Evolutionary conservation across 1,140 invertebrate species (phyloP).

Genomic region (Oedothorax gibbosus): DNA sequence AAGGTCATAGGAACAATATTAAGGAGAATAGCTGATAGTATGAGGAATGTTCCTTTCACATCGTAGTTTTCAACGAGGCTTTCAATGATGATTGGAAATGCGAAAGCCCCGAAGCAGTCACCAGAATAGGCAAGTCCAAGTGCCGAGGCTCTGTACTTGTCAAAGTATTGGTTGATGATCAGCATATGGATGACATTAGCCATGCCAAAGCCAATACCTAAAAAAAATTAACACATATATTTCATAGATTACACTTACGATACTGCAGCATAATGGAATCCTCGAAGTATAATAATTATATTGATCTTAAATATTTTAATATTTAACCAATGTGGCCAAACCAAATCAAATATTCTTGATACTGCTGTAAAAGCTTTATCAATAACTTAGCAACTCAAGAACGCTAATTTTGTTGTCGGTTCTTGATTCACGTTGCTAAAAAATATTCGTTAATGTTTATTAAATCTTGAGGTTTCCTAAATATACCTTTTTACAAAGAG

Average conservation of each 20-base stretch:
- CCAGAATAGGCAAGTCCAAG: constrained; percentile 67
- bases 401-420: too few species aligned
- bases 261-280: neutral
- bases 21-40: constrained; percentile 83
- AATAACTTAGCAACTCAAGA: too few species aligned
- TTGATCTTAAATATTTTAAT: too few species aligned
- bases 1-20: constrained; percentile 85
- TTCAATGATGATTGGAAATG: constrained; percentile 66
- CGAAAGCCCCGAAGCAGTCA: constrained; percentile 67
- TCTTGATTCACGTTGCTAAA: too few species aligned
- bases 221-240: neutral
- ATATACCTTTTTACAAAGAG: too few species aligned
- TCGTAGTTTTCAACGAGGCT: constrained; percentile 58
- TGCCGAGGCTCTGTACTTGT: constrained; percentile 65
- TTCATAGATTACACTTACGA: neutral
- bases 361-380: too few species aligned
- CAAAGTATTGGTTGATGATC: constrained; percentile 64
- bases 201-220: constrained; percentile 67
- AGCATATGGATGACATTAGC: constrained; percentile 65
- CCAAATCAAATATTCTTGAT: too few species aligned
- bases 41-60: constrained; percentile 70
- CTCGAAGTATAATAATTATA: too few species aligned
- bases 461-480: too few species aligned
- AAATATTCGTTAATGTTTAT: too few species aligned
- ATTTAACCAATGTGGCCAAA: too few species aligned